Evolutionary conservation across 2,888 invertebrate species (phyloP).

Genomic region (Atrina japonica): DNA sequence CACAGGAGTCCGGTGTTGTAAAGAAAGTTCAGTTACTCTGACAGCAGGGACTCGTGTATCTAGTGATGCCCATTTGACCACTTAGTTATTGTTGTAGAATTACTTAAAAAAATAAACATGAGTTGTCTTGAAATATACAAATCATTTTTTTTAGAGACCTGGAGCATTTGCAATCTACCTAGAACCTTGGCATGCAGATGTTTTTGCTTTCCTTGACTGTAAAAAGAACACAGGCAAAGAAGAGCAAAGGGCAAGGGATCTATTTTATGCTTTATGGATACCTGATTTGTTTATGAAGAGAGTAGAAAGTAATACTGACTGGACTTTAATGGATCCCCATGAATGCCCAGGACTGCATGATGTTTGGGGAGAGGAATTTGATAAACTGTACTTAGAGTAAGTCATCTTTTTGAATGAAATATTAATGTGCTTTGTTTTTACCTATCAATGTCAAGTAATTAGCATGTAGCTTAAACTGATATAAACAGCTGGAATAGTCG

Average conservation of each 20-base stretch:
- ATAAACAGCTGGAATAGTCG: no score
- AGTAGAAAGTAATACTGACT: conserved; percentile 88
- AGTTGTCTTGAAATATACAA: no score
- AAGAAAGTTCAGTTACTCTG: no score
- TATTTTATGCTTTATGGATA: conserved; percentile 98
- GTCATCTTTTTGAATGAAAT: no score
- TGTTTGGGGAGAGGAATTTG: conserved; percentile 97
- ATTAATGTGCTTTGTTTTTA: no score
- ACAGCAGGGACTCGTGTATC: no score
- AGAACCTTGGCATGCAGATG: conserved; percentile 99
- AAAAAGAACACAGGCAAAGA: conserved; percentile 98
- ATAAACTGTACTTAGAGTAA: conserved; percentile 89
- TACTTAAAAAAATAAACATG: no score
- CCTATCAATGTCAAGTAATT: no score
- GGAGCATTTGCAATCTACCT: conserved; percentile 98
- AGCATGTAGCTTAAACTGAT: no score
- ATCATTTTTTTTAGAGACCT: conserved; percentile 88
- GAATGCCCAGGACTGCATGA: conserved; percentile 94
- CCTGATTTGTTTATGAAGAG: conserved; percentile 99
- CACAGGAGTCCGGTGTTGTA: no score
- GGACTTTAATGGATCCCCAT: conserved; percentile 99
- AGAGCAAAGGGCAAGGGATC: conserved; percentile 94
- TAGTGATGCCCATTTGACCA: no score
- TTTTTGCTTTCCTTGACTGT: conserved; percentile 96
- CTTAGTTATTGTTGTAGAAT: no score